A percentile compares a stretch with the other conserved stretches of the same genome.
phyloP scores from a whole-genome alignment of 2,888 invertebrate genomes.

The Drosophila eohydei region DNA sequence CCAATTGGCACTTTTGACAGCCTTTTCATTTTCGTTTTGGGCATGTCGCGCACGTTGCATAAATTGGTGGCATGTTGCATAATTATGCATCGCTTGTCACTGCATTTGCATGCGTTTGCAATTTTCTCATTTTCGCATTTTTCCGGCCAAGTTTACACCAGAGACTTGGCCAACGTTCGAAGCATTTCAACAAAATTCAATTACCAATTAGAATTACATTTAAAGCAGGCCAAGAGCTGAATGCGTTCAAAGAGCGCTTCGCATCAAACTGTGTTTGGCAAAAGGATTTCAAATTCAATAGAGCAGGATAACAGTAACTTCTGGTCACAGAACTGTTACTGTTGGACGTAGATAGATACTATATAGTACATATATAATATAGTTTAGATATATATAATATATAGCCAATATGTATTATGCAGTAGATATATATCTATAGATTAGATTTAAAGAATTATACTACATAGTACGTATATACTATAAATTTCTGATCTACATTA shows the following conservation, averaged over 20 bases:
- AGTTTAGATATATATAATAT: too few relatives aligned
- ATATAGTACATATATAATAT: too few relatives aligned
- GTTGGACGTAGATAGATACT: too few relatives aligned
- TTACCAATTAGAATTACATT: conserved; percentile 36
- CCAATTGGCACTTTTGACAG: background rate
- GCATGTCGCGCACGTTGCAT: conserved; percentile 59
- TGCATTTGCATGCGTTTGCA: conserved; percentile 50
- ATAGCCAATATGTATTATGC: too few relatives aligned
- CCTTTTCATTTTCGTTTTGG: conserved; percentile 70
- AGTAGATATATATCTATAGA: too few relatives aligned
- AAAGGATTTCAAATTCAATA: background rate
- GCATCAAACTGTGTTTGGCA: background rate
- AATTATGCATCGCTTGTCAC: conserved; percentile 74
- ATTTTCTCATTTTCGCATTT: conserved; percentile 26
- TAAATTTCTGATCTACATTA: too few relatives aligned
- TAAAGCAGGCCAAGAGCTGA: background rate
- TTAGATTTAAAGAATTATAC: too few relatives aligned
- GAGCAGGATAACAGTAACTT: background rate
- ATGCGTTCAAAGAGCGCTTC: background rate
- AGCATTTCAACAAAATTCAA: conserved; percentile 43
- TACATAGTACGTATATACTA: too few relatives aligned
- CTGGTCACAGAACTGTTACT: background rate
- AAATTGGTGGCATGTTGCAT: conserved; percentile 61
- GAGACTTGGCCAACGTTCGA: conserved; percentile 25
- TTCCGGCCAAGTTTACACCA: conserved; percentile 37